A percentile compares a stretch with the other conserved stretches of the same genome.
These are phyloP conservation scores for Drosophila malerkotliana DNA, from an alignment of 1,140 invertebrate genomes.

Conservation along the genomic window DNA sequence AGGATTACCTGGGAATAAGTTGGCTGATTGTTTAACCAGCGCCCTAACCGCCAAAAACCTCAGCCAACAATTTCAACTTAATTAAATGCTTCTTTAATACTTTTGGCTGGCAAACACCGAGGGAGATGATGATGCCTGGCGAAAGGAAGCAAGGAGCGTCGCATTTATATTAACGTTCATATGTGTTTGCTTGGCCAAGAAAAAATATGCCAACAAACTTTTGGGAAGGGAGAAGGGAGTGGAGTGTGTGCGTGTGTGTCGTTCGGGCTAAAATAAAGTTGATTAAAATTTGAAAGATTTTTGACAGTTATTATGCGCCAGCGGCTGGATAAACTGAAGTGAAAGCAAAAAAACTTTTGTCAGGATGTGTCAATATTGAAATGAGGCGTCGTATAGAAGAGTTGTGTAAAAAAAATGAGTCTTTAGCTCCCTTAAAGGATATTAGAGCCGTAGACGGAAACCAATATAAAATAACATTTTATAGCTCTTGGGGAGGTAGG, in stretches of 20 bases:
- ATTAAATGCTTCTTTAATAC: conserved; percentile 83
- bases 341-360: conserved; percentile 51
- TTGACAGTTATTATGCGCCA: conserved; percentile 80
- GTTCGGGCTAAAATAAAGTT: conserved; percentile 73
- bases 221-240: conserved; percentile 11
- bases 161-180: conserved; percentile 74
- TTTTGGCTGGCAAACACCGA: conserved; percentile 63
- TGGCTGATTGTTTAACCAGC: conserved; percentile 31
- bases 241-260: background rate
- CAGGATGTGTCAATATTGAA: conserved; percentile 71
- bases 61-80: conserved; percentile 77
- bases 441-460: conserved; percentile 52
- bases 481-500: conserved; percentile 39
- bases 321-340: conserved; percentile 53
- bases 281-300: conserved; percentile 83
- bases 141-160: background rate
- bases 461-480: conserved; percentile 68
- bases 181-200: conserved; percentile 67
- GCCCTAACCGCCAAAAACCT: conserved; percentile 24
- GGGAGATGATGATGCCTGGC: background rate
- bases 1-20: conserved; percentile 37
- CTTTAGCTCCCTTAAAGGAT: conserved; percentile 33
- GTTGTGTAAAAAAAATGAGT: too few species aligned
- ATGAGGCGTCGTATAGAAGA: background rate
- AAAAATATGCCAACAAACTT: conserved; percentile 68